Base-by-base conservation (phyloP, 1,140 invertebrate species). In the Argopecten irradians region DNA sequence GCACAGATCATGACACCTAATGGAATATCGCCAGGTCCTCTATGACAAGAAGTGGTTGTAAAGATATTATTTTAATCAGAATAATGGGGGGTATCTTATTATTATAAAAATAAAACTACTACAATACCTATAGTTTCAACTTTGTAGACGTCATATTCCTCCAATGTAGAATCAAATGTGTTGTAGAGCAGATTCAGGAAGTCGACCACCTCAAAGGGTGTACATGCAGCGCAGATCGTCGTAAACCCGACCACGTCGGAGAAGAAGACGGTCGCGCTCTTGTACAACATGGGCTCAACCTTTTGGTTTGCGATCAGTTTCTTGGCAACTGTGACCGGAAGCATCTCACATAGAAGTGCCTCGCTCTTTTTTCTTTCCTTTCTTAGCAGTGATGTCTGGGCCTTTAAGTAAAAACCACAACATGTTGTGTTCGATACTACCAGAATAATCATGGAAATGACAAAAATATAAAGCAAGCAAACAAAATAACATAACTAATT, bases 161-260 rank as follows among this genome's bases (percentile, higher is more conserved):
- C 93, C 14, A 95, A 88, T 34, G 89, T 89, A 22, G 89, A 88
- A 86, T 95, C 94, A 88, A 94, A 93, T 13, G 89, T 86, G 32
- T 87, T 90, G 87, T 94, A 95, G 9, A 95, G 85, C 32, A 84
- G 89, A 89, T 95, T 95, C 0, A 95, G 87, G 88, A 94, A 90
- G n/a, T 87, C 89, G 0, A 95, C 93, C 97, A 97, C 97, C 96
- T 98, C 96, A 91, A 99, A 96, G 82, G 98, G 98, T 84, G 98
- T 98, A 93, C 98, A 99, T 95, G 98, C 97, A 0, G 98, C 98
- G 16, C 98, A 99, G 97, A 99, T 98, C 46, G 97, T 97, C 43
- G 99, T 99, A 96, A 99, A 99, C 91, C 98, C 98, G 88, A 99
- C 98, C 95, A 99, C 99, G 95, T 99, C 99, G 94, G 98, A 99